These are phyloP conservation scores for Agrotis ipsilon DNA, from an alignment of 2,888 invertebrate species.

Conservation along the genomic window DNA sequence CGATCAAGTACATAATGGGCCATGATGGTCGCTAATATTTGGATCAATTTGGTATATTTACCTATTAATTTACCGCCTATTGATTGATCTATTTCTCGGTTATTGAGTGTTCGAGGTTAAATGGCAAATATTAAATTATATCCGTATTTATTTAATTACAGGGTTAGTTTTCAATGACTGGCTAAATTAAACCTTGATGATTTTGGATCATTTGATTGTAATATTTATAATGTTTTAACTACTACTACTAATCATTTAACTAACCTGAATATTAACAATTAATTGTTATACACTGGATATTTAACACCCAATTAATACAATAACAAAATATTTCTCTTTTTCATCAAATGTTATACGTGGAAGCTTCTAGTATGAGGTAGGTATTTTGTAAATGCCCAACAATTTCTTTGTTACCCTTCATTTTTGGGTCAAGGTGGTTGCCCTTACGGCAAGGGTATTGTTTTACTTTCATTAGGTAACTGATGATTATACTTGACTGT, in stretches of 20 bases:
- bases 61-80: neutral
- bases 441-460: neutral
- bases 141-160: neutral
- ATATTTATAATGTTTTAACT: too few species aligned
- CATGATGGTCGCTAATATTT: conserved; percentile 2
- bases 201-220: too few species aligned
- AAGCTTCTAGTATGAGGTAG: neutral
- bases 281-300: too few species aligned
- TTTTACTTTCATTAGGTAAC: conserved; percentile 1
- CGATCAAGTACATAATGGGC: neutral
- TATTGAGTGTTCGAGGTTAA: neutral
- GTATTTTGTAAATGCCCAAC: neutral
- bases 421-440: neutral
- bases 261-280: too few species aligned
- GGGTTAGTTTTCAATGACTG: too few species aligned
- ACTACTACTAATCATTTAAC: too few species aligned
- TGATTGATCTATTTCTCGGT: neutral
- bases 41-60: conserved; percentile 5
- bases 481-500: neutral
- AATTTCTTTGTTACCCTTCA: conserved; percentile 3
- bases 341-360: too few species aligned
- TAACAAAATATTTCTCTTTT: neutral
- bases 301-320: too few species aligned
- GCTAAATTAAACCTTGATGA: too few species aligned
- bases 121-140: neutral